Evolutionary conservation across 2,113 vertebrate species (phyloP).

Genomic region (Turdus rufiventris): DNA sequence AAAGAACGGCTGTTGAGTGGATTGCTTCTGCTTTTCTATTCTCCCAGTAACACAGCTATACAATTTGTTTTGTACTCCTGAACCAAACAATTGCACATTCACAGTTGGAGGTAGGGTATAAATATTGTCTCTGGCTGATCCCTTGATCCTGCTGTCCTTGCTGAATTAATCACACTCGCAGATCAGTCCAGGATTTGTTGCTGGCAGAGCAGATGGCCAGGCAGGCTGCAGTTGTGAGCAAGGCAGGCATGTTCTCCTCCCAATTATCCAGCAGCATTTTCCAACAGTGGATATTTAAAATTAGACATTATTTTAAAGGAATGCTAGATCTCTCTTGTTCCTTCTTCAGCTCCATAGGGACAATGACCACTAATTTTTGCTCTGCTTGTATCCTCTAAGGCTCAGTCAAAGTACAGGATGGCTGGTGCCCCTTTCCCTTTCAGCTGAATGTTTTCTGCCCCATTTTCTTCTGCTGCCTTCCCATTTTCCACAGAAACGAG

Average conservation of each 20-base stretch:
- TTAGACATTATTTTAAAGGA: not conserved
- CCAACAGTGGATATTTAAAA: not conserved
- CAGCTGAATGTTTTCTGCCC: not conserved
- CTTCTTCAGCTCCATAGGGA: not conserved
- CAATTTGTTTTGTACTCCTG: not conserved
- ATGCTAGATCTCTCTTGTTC: not conserved
- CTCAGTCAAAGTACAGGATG: not conserved
- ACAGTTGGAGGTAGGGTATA: slow-evolving; percentile 26
- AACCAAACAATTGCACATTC: slow-evolving; percentile 27
- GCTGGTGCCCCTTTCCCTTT: not conserved
- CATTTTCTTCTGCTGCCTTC: not conserved
- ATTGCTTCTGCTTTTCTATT: not conserved
- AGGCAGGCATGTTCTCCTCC: not conserved
- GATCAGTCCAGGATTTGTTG: slow-evolving; percentile 47
- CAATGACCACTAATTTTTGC: not conserved
- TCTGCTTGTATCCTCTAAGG: not conserved
- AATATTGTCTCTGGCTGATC: slow-evolving; percentile 39
- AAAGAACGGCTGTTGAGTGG: not conserved
- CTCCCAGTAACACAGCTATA: not conserved
- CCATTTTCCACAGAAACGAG: not conserved
- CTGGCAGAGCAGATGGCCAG: slow-evolving; percentile 43
- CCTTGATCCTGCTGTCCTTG: not conserved
- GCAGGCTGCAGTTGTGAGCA: not conserved
- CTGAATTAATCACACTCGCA: slow-evolving; percentile 20
- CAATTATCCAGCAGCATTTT: not conserved